These are phyloP conservation scores for Apogon talboti DNA, from an alignment of 2,797 vertebrate species.

Conservation along the genomic window DNA sequence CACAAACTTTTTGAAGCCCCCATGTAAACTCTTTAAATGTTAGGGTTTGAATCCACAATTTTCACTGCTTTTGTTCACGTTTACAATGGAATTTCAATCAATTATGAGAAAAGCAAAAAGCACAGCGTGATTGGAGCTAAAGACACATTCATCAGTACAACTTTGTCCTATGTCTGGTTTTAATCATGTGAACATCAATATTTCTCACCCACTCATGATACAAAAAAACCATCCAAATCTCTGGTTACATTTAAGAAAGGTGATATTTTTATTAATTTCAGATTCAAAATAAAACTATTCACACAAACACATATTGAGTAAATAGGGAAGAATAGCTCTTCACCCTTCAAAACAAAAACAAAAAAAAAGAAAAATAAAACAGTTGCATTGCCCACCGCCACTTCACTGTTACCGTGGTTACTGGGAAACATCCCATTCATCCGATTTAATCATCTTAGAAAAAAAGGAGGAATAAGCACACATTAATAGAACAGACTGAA, in stretches of 20 bases:
- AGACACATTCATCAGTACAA: no score
- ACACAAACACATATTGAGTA: slow-evolving; percentile 85
- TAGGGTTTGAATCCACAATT: no score
- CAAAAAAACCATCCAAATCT: slow-evolving; percentile 33
- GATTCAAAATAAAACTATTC: slow-evolving; percentile 85
- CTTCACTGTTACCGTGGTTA: slow-evolving; percentile 68
- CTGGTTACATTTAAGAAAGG: slow-evolving; percentile 74
- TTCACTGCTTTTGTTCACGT: no score
- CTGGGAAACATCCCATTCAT: slow-evolving; percentile 75
- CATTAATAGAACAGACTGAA: slow-evolving; percentile 67
- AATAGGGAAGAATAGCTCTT: slow-evolving; percentile 79
- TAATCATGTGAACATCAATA: no score
- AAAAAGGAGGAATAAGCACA: slow-evolving; percentile 74
- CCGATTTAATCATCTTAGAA: slow-evolving; percentile 59
- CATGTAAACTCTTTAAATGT: no score
- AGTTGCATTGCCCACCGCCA: slow-evolving; percentile 68
- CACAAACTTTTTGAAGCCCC: no score
- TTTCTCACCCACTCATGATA: no score
- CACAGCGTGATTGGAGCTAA: no score
- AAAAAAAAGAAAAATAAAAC: slow-evolving; percentile 23
- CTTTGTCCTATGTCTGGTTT: no score
- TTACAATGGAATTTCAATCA: no score
- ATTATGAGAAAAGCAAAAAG: no score
- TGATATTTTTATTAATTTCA: slow-evolving; percentile 82
- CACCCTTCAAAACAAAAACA: slow-evolving; percentile 66